Conservation (phyloP, 2,888 invertebrate species). For the Hirtodrosophila trivittata region DNA sequence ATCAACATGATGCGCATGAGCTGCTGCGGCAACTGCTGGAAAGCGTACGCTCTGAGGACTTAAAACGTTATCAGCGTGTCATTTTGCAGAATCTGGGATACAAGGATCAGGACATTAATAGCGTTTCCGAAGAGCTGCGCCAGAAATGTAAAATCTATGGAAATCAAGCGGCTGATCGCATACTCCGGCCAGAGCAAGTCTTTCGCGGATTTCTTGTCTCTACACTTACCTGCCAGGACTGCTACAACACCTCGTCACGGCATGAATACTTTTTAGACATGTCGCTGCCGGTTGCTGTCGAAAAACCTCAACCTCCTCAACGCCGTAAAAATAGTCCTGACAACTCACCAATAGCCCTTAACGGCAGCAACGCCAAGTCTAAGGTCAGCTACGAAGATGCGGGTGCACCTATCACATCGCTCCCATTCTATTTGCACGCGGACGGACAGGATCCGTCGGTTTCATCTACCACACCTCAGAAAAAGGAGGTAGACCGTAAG, state of each 20-base stretch:
- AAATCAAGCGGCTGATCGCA: conserved; percentile 90
- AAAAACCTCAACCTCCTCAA: conserved; percentile 89
- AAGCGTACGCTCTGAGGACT: conserved; percentile 91
- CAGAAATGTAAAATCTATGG: conserved; percentile 93
- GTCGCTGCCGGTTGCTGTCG: conserved; percentile 93
- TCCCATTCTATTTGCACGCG: conserved; percentile 67
- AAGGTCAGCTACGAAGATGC: conserved; percentile 44
- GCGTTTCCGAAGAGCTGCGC: conserved; percentile 90
- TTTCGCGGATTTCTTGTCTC: conserved; percentile 97
- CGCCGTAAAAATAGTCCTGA: conserved; percentile 84
- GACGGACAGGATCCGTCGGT: conserved; percentile 51
- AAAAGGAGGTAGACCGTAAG: conserved; percentile 86
- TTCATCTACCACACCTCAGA: conserved; percentile 86
- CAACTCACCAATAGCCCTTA: conserved; percentile 32
- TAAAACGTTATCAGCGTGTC: conserved; percentile 91
- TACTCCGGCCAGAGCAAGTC: conserved; percentile 93
- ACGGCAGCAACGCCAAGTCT: conserved; percentile 31
- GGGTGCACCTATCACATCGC: conserved; percentile 17
- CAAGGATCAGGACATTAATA: conserved; percentile 90
- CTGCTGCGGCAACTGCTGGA: conserved; percentile 95
- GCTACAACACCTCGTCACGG: conserved; percentile 92
- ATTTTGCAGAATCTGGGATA: conserved; percentile 91
- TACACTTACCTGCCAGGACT: conserved; percentile 94
- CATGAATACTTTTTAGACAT: conserved; percentile 97
- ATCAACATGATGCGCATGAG: conserved; percentile 99